Evolutionary conservation across 35 echinoderm and acorn worm genomes (phyloP).

Genomic region (Patiria miniata): DNA sequence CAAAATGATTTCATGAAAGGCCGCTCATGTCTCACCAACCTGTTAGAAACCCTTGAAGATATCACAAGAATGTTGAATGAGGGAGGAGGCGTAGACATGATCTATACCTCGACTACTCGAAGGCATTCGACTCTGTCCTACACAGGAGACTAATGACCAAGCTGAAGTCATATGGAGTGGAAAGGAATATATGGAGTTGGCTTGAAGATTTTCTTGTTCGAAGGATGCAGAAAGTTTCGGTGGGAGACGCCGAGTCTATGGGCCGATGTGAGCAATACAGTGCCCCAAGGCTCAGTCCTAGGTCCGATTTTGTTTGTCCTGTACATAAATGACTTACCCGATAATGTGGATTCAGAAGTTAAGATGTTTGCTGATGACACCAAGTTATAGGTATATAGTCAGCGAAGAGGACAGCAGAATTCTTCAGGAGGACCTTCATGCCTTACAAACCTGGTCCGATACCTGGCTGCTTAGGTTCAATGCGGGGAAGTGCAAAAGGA

Average conservation of each 20-base stretch:
- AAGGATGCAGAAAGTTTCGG: too few relatives aligned
- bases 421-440: constrained; percentile 4
- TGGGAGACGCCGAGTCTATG: not conserved
- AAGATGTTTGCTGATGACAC: constrained; percentile 55
- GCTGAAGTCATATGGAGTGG: constrained; percentile 15
- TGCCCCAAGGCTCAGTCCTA: too few relatives aligned
- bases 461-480: constrained; percentile 36
- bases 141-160: constrained; percentile 51
- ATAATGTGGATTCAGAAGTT: not conserved
- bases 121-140: constrained; percentile 37
- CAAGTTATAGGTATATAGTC: not conserved
- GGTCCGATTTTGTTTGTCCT: not conserved
- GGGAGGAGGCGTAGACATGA: not conserved
- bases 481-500: constrained; percentile 37
- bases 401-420: not conserved
- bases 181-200: constrained; percentile 16
- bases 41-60: constrained; percentile 21
- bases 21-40: too few relatives aligned
- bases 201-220: not conserved
- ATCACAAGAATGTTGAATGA: constrained; percentile 1
- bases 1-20: constrained; percentile 51
- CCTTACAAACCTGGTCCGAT: constrained; percentile 23
- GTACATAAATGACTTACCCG: constrained; percentile 32
- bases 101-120: too few relatives aligned
- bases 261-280: constrained; percentile 16